Percentiles rank a stretch among this genome's conserved stretches.
Evolutionary conservation across 2,888 invertebrate genomes (phyloP).

Genomic region (Nemotelus nigrinus): DNA sequence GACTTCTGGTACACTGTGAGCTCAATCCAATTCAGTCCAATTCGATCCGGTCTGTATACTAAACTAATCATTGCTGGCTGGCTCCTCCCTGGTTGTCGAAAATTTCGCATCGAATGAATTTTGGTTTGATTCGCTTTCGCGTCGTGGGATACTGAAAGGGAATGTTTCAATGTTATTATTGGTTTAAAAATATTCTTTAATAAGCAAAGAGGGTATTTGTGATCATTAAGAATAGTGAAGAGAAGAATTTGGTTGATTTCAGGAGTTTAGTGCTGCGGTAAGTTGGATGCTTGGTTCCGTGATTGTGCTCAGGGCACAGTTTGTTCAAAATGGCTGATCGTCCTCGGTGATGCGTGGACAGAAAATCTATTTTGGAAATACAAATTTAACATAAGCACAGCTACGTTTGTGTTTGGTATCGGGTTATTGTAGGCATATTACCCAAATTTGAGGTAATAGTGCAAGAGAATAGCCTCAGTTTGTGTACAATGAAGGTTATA

Average conservation of each 20-base stretch:
- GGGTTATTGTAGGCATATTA: too few relatives aligned
- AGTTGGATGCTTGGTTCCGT: constrained; percentile 31
- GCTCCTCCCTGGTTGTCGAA: background rate
- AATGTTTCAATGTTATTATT: constrained; percentile 16
- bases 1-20: too few relatives aligned
- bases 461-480: too few relatives aligned
- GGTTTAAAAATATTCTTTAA: constrained; percentile 14
- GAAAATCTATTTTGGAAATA: too few relatives aligned
- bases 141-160: constrained; percentile 25
- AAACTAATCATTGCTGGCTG: background rate
- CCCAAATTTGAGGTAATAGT: too few relatives aligned
- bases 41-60: too few relatives aligned
- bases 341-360: too few relatives aligned
- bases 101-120: background rate
- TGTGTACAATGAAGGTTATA: too few relatives aligned
- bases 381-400: too few relatives aligned
- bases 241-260: constrained; percentile 33
- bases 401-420: too few relatives aligned
- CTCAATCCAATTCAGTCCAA: too few relatives aligned
- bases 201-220: constrained; percentile 31
- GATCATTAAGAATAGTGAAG: constrained; percentile 40
- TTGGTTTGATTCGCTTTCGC: constrained; percentile 7
- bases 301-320: constrained; percentile 3
- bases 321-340: constrained; percentile 40
- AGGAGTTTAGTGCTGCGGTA: constrained; percentile 18